Percentiles rank a stretch among this genome's conserved stretches.
phyloP scores from a whole-genome alignment of 2,888 invertebrate genomes.

The Oscheius myriophilus region DNA sequence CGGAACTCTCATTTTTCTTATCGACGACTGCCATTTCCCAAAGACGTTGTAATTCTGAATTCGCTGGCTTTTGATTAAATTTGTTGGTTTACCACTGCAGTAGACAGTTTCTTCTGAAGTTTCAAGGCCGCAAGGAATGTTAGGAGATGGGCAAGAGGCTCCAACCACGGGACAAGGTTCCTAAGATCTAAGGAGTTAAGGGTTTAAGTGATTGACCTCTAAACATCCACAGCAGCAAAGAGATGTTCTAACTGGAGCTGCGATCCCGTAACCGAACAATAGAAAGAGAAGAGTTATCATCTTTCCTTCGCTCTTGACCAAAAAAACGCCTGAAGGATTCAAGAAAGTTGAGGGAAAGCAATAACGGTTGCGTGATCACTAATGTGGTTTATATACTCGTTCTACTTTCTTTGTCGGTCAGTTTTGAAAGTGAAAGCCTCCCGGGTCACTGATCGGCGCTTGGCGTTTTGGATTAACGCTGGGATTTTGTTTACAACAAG shows the following conservation, averaged over 20 bases:
- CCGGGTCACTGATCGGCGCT: too few relatives aligned
- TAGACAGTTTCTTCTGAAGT: slow-evolving; percentile 5
- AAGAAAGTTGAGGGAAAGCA: slow-evolving; percentile 2
- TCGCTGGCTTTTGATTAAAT: too few relatives aligned
- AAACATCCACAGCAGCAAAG: slow-evolving; percentile 48
- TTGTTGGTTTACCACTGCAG: slow-evolving; percentile 8
- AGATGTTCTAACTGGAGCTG: slow-evolving; percentile 40
- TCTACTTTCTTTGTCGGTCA: slow-evolving; percentile 28
- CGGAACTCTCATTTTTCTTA: slow-evolving; percentile 1
- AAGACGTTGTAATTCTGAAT: slow-evolving; percentile 38
- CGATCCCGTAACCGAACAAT: not conserved
- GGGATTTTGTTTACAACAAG: too few relatives aligned
- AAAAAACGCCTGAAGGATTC: too few relatives aligned
- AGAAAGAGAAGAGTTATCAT: not conserved
- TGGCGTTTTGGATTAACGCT: too few relatives aligned
- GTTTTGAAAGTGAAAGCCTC: slow-evolving; percentile 12
- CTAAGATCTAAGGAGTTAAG: slow-evolving; percentile 8
- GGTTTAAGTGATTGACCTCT: slow-evolving; percentile 13
- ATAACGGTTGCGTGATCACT: not conserved
- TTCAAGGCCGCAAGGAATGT: slow-evolving; percentile 12
- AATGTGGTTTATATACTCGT: slow-evolving; percentile 17
- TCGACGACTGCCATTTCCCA: slow-evolving; percentile 33
- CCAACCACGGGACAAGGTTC: slow-evolving; percentile 48
- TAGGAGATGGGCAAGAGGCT: slow-evolving; percentile 38
- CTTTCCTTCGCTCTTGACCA: too few relatives aligned